phyloP scores from a whole-genome alignment of 2,888 invertebrate species.

The Lasioglossum marginatum region DNA sequence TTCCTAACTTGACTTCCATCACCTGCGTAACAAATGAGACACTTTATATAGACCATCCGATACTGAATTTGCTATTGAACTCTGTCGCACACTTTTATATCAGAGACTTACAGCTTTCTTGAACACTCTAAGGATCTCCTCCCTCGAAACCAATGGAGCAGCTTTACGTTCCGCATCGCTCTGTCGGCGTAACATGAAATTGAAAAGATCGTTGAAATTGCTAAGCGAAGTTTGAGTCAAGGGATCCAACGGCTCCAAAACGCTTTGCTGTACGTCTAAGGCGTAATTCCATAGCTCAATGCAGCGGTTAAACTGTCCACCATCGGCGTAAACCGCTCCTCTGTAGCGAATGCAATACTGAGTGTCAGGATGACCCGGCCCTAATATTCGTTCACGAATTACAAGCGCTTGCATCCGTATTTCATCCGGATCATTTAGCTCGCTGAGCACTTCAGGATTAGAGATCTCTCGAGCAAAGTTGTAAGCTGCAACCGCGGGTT shows the following conservation, averaged over 20 bases:
- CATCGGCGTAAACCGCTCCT: conserved; percentile 97
- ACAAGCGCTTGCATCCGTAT: conserved; percentile 98
- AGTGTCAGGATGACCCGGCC: conserved; percentile 98
- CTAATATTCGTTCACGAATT: conserved; percentile 95
- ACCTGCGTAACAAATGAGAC: conserved; percentile 83
- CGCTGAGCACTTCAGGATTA: conserved; percentile 92
- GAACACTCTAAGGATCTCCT: conserved; percentile 93
- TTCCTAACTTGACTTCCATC: conserved; percentile 89
- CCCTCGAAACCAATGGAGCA: conserved; percentile 92
- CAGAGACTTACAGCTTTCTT: conserved; percentile 89
- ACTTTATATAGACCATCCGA: background rate
- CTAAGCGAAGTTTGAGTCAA: conserved; percentile 97
- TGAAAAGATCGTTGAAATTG: conserved; percentile 97
- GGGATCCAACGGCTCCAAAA: conserved; percentile 96
- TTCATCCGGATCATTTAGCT: conserved; percentile 96
- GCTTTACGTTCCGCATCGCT: conserved; percentile 89
- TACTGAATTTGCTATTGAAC: background rate
- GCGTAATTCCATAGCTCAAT: conserved; percentile 98
- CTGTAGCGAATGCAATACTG: conserved; percentile 98
- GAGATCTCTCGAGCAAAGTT: conserved; percentile 94
- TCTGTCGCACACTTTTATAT: background rate
- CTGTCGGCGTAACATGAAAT: conserved; percentile 94
- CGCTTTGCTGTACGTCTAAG: conserved; percentile 97
- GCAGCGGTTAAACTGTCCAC: conserved; percentile 96
- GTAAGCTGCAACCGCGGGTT: conserved; percentile 93